Evolutionary conservation across 2,113 vertebrate genomes (phyloP).

Genomic region (Dendropsophus ebraccatus): DNA sequence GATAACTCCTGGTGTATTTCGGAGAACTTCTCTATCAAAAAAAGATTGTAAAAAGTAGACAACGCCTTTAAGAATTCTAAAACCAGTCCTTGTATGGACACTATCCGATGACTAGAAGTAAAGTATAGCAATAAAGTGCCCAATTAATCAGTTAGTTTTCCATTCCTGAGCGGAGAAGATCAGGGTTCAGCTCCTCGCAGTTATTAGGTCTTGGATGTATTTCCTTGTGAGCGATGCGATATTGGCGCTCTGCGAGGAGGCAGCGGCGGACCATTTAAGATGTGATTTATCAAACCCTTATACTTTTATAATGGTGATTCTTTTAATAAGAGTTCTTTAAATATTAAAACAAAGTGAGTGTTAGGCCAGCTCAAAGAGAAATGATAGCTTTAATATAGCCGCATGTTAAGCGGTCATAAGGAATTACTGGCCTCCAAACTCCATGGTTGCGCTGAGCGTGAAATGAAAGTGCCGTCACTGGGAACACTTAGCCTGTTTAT

Average conservation of each 20-base stretch:
- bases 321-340: conserved; percentile 72
- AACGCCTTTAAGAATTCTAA: background rate
- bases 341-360: conserved; percentile 67
- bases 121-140: conserved; percentile 19
- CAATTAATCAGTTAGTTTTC: conserved; percentile 31
- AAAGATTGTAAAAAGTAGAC: background rate
- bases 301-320: conserved; percentile 64
- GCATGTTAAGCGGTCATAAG: conserved; percentile 6
- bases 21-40: background rate
- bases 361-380: conserved; percentile 61
- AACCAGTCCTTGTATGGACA: background rate
- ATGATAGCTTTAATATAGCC: conserved; percentile 64
- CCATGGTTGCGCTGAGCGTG: background rate
- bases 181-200: conserved; percentile 40
- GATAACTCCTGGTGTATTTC: no score
- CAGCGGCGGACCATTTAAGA: background rate
- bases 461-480: background rate
- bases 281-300: conserved; percentile 57
- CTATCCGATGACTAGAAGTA: background rate
- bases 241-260: conserved; percentile 7
- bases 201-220: conserved; percentile 44
- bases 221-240: conserved; percentile 43
- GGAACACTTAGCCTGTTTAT: background rate
- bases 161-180: conserved; percentile 18
- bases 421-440: conserved; percentile 21